Percentiles rank a stretch among this genome's conserved stretches.
Evolutionary conservation across 2,113 vertebrate species (phyloP).

Genomic region (Sphyrna mokarran): DNA sequence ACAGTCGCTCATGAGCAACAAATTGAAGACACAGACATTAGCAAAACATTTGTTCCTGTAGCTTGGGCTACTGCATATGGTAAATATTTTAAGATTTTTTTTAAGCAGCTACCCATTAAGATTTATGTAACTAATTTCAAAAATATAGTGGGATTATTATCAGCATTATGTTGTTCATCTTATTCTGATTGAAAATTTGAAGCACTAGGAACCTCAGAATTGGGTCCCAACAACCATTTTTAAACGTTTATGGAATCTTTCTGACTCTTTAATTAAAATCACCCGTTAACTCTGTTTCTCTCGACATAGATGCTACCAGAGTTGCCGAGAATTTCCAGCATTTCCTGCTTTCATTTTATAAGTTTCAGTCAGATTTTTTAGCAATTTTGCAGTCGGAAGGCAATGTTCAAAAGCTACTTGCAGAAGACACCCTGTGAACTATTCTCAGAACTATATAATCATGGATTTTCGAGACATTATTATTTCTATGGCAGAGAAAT

Average conservation of each 20-base stretch:
- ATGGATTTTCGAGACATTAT: neutral
- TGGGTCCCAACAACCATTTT: too few relatives aligned
- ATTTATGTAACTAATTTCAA: neutral
- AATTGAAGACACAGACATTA: conserved; percentile 73
- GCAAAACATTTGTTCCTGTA: conserved; percentile 85
- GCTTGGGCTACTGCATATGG: conserved; percentile 87
- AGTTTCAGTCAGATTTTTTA: neutral
- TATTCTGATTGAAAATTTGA: neutral
- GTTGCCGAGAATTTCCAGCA: too few relatives aligned
- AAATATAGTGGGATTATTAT: neutral
- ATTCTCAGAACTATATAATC: neutral
- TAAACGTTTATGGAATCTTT: neutral
- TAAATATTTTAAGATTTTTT: conserved; percentile 49
- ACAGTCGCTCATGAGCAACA: conserved; percentile 72
- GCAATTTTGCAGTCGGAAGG: neutral
- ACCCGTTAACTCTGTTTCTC: too few relatives aligned
- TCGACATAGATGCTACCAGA: too few relatives aligned
- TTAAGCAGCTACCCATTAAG: neutral
- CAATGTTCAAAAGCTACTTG: neutral
- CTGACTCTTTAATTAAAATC: too few relatives aligned
- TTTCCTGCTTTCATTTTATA: neutral
- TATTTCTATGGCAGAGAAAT: too few relatives aligned
- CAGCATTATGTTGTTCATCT: neutral
- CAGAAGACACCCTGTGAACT: neutral
- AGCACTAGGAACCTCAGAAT: too few relatives aligned